These are phyloP conservation scores for Clarias laeviceps DNA, from an alignment of 2,797 vertebrate genomes.

Conservation along the genomic window DNA sequence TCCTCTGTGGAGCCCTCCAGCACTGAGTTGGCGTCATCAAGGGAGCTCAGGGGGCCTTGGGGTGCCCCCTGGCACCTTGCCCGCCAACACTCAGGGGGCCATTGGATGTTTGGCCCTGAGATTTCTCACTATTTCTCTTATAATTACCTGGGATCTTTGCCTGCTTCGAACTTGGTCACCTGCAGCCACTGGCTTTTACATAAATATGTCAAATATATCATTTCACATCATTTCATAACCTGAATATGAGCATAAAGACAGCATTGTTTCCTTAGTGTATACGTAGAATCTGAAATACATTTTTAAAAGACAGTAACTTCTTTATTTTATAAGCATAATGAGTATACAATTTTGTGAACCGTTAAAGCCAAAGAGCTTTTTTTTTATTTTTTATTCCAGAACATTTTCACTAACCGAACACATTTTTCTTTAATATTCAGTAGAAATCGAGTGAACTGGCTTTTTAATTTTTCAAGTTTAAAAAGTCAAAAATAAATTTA, in stretches of 20 bases:
- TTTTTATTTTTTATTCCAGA: background rate
- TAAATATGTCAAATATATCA: no score
- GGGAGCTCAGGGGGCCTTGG: conserved; percentile 62
- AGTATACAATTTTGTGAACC: background rate
- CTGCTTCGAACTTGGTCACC: conserved; percentile 52
- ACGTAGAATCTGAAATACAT: background rate
- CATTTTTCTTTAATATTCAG: background rate
- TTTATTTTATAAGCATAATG: background rate
- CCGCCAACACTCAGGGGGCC: conserved; percentile 66
- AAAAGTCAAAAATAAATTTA: background rate
- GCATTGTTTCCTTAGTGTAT: conserved; percentile 47
- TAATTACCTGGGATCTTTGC: conserved; percentile 45
- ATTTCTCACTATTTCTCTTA: conserved; percentile 29
- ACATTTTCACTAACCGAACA: background rate
- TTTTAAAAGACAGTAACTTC: background rate
- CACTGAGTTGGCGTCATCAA: conserved; percentile 74
- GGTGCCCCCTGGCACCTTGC: conserved; percentile 67
- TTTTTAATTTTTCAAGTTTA: background rate
- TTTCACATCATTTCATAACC: background rate
- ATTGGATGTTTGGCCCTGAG: conserved; percentile 53
- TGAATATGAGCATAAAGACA: conserved; percentile 53
- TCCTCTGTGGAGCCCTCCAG: conserved; percentile 66
- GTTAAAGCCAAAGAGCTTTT: background rate
- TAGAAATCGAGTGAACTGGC: background rate
- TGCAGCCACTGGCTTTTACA: conserved; percentile 59